phyloP scores from a whole-genome alignment of 2,797 vertebrate species.

The Scolopax rusticola region DNA sequence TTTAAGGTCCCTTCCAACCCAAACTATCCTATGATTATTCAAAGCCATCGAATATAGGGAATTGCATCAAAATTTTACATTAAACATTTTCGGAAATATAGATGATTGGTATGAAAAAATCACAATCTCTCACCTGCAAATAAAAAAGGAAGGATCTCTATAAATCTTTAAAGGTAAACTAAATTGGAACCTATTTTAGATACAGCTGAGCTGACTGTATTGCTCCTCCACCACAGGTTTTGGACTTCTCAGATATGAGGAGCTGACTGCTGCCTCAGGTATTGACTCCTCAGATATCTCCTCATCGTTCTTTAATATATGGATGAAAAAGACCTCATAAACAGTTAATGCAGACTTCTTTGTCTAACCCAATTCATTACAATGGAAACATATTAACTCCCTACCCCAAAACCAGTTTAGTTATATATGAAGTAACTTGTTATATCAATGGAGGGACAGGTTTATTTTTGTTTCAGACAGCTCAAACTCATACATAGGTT shows the following conservation, averaged over 20 bases:
- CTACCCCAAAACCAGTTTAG: neutral
- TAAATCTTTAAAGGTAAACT: neutral
- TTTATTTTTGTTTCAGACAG: neutral
- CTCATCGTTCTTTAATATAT: neutral
- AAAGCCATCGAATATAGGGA: neutral
- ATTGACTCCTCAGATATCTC: neutral
- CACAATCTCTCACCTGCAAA: neutral
- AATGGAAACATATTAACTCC: neutral
- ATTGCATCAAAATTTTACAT: neutral
- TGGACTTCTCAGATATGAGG: neutral
- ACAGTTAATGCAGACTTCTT: neutral
- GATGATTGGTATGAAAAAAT: neutral
- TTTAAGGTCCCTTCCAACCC: too few relatives aligned
- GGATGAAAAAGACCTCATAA: neutral
- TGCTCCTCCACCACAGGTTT: neutral
- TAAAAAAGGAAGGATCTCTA: neutral
- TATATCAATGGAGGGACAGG: neutral
- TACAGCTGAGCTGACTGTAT: neutral
- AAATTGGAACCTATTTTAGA: neutral
- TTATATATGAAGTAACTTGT: neutral
- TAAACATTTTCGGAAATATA: neutral
- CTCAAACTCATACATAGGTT: neutral
- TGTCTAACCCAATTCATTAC: neutral
- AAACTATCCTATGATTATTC: neutral
- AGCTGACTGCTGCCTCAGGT: neutral